Evolutionary conservation across 2,113 vertebrate species (phyloP).

Genomic region (Leiothrix lutea): DNA sequence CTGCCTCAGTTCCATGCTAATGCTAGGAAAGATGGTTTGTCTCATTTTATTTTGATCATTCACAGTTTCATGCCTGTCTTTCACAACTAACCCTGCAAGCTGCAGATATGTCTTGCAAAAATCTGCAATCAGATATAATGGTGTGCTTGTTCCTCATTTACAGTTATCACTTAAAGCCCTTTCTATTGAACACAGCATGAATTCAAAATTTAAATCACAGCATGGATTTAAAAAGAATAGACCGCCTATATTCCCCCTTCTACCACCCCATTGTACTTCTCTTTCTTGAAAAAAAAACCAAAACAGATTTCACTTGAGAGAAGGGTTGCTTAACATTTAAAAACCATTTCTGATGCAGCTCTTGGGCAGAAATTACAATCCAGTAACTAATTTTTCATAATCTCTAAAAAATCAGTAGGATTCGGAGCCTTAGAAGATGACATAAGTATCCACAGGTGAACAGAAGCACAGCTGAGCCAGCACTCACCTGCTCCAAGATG

Average conservation of each 20-base stretch:
- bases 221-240: not conserved
- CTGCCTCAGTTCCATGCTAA: not conserved
- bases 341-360: not conserved
- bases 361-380: not conserved
- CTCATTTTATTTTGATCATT: not conserved
- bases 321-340: not conserved
- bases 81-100: not conserved
- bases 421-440: not conserved
- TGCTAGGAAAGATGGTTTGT: not conserved
- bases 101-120: not conserved
- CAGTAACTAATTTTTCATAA: not conserved
- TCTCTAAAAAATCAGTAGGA: not conserved
- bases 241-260: not conserved
- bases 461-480: not conserved
- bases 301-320: not conserved
- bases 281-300: not conserved
- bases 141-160: not conserved
- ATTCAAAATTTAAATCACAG: not conserved
- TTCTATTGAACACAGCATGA: not conserved
- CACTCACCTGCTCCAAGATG: not conserved
- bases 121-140: not conserved
- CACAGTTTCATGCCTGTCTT: not conserved
- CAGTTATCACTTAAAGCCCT: not conserved
- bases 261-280: fast-evolving
- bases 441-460: not conserved